These are phyloP conservation scores for Drosophila arizonae DNA, from an alignment of 1,140 invertebrate species.

Conservation along the genomic window DNA sequence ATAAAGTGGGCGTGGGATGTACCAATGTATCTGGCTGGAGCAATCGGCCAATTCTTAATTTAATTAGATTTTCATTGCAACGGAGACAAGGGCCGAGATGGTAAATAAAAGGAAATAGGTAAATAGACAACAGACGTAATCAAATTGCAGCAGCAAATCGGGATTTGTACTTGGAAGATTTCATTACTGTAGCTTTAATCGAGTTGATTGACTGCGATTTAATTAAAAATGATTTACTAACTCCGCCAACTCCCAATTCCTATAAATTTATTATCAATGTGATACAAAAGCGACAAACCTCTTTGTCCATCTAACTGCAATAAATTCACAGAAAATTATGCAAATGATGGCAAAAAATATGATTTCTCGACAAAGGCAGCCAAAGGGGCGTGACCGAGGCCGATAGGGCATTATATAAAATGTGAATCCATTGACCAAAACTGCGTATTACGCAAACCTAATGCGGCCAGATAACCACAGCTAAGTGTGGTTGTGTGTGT, in stretches of 20 bases:
- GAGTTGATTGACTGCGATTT: neutral
- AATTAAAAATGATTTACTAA: neutral
- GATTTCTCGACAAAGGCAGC: slow-evolving; percentile 2
- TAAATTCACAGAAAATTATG: slow-evolving; percentile 63
- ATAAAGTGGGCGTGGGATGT: slow-evolving; percentile 41
- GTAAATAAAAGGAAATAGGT: slow-evolving; percentile 3
- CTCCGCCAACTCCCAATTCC: neutral
- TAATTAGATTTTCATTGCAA: slow-evolving; percentile 44
- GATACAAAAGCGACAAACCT: neutral
- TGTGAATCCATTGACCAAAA: slow-evolving; percentile 56
- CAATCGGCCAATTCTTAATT: slow-evolving; percentile 47
- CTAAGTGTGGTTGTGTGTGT: slow-evolving; percentile 12
- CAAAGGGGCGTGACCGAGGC: slow-evolving; percentile 25
- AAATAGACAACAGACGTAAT: slow-evolving; percentile 2
- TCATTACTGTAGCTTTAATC: neutral
- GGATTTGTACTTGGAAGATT: neutral
- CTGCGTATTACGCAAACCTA: slow-evolving; percentile 51
- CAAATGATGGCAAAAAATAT: slow-evolving; percentile 50
- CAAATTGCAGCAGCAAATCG: neutral
- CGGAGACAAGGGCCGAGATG: neutral
- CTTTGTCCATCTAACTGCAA: slow-evolving; percentile 30
- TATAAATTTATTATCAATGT: neutral
- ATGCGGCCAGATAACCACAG: slow-evolving; percentile 26
- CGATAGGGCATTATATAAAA: slow-evolving; percentile 64
- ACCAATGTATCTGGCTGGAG: slow-evolving; percentile 13